phyloP scores from a whole-genome alignment of 2,888 invertebrate species.

The Lycocerus yunnanus region DNA sequence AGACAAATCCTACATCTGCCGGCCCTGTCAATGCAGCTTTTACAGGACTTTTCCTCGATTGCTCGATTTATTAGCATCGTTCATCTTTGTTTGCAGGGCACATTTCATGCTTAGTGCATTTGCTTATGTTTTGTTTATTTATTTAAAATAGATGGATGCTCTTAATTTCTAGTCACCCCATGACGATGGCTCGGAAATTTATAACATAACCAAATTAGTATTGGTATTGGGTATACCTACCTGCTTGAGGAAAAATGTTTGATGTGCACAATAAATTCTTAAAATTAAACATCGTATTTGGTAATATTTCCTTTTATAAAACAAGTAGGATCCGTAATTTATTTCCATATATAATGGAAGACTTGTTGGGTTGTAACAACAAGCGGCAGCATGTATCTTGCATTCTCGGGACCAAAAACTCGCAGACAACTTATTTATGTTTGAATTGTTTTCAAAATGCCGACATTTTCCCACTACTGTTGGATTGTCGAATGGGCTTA shows the following conservation, averaged over 20 bases:
- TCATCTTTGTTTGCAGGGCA: slow-evolving; percentile 36
- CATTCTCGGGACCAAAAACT: slow-evolving; percentile 53
- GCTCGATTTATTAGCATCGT: slow-evolving; percentile 40
- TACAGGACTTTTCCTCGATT: slow-evolving; percentile 35
- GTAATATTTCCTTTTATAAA: slow-evolving; percentile 22
- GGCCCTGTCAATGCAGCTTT: slow-evolving; percentile 34
- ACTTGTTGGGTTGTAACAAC: slow-evolving; percentile 51
- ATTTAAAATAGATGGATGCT: neutral
- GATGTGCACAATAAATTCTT: neutral
- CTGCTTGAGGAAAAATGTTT: neutral
- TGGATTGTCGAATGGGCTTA: slow-evolving; percentile 45
- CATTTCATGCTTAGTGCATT: slow-evolving; percentile 22
- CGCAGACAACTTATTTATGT: slow-evolving; percentile 59
- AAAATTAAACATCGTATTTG: neutral
- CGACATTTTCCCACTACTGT: slow-evolving; percentile 55
- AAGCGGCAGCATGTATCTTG: slow-evolving; percentile 53
- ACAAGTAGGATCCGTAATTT: slow-evolving; percentile 39
- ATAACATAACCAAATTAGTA: neutral
- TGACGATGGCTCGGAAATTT: neutral
- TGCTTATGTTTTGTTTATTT: slow-evolving; percentile 13
- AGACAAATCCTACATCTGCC: slow-evolving; percentile 34
- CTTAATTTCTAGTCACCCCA: neutral
- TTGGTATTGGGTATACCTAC: no score
- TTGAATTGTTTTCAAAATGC: slow-evolving; percentile 58
- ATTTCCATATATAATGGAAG: slow-evolving; percentile 48